A percentile compares a stretch with the other conserved stretches of the same genome.
Evolutionary conservation across 2,888 invertebrate genomes (phyloP).

Genomic region (Ormyrus rosae): DNA sequence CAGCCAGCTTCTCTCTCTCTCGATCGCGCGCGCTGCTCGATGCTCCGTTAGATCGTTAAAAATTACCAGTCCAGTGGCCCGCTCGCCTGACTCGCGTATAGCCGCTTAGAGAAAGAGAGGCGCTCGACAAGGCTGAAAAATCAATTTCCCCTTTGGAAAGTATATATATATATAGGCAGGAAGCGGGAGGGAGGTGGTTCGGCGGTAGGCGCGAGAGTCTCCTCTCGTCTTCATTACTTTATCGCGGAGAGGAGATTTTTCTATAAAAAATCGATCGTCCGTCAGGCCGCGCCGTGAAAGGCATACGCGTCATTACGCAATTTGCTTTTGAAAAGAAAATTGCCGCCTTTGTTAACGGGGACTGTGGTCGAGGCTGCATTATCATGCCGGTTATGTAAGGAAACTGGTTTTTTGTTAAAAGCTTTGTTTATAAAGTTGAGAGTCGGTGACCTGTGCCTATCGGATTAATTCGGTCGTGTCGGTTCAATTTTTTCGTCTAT

Average conservation of each 20-base stretch:
- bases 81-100: constrained; percentile 27
- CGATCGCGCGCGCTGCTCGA: background rate
- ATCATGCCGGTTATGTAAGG: background rate
- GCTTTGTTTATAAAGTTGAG: too few relatives aligned
- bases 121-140: constrained; percentile 4
- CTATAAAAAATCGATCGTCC: background rate
- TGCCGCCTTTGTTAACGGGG: background rate
- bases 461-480: too few relatives aligned
- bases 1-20: background rate
- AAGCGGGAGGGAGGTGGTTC: too few relatives aligned
- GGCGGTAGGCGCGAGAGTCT: background rate
- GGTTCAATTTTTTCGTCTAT: too few relatives aligned
- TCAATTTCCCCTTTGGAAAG: constrained; percentile 34
- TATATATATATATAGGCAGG: too few relatives aligned
- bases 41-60: constrained; percentile 71
- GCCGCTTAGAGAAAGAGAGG: constrained; percentile 10
- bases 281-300: constrained; percentile 56
- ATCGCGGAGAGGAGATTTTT: background rate
- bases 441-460: too few relatives aligned
- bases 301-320: constrained; percentile 59
- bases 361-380: background rate
- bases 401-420: background rate
- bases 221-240: constrained; percentile 21
- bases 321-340: constrained; percentile 10
- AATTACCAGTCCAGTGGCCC: constrained; percentile 66